Evolutionary conservation across 2,797 vertebrate genomes (phyloP).

Genomic region (Gallinago solitaria): DNA sequence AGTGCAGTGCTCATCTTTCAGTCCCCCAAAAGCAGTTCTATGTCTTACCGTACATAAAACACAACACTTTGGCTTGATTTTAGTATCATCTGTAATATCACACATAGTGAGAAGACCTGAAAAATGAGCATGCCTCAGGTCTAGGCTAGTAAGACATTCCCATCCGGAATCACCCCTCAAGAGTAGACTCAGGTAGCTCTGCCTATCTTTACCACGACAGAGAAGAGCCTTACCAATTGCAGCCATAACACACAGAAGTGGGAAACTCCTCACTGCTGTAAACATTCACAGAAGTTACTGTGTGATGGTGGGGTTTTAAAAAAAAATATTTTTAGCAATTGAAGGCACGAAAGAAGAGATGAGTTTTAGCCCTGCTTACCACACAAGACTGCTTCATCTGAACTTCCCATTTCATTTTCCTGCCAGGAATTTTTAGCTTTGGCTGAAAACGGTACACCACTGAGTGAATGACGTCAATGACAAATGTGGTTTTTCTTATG

Average conservation of each 20-base stretch:
- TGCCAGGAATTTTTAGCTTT: background rate
- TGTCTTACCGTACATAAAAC: background rate
- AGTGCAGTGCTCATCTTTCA: background rate
- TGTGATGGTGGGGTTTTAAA: background rate
- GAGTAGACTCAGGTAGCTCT: background rate
- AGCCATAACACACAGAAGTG: background rate
- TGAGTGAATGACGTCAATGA: background rate
- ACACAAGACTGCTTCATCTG: background rate
- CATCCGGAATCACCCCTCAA: background rate
- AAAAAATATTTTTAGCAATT: background rate
- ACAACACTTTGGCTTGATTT: background rate
- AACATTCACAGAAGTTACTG: background rate
- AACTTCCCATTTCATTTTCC: background rate
- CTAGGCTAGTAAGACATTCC: background rate
- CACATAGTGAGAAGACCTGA: background rate
- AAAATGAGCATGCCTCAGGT: background rate
- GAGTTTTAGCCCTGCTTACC: background rate
- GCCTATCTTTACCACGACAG: accelerated
- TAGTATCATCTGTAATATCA: background rate
- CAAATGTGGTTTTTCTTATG: background rate
- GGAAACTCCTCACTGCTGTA: background rate
- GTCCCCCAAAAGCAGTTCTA: background rate
- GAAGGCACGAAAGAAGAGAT: background rate
- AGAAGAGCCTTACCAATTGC: accelerated
- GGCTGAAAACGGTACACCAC: background rate